Evolutionary conservation across 2,797 vertebrate genomes (phyloP), one percentile per base, ranked within the genome.

Genomic region (Neoniphon sammara): DNA sequence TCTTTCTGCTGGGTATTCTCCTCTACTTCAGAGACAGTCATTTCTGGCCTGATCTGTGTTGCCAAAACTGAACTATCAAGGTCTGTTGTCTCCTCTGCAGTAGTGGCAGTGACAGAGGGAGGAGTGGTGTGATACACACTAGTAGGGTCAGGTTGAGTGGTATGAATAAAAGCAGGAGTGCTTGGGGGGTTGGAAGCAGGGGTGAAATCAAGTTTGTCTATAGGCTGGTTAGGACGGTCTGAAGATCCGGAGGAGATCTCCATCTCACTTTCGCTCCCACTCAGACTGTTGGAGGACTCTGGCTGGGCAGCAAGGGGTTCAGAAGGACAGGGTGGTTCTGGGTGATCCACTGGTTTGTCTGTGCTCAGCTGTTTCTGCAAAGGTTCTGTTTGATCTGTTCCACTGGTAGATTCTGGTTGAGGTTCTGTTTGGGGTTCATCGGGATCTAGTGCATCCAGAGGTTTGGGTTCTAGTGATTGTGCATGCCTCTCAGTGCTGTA

Each of bases 401-500:
- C 91, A 18, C 87, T 91, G 39, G 56, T 49, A 52, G 68, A 36
- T 11, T 23, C 69, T 49, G 61, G 65, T 62, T 82, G 77, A 20
- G 73, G 39, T 76, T 88, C 77, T 55, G 63, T 21, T 20, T 84
- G 78, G 20, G 54, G 46, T 76, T 81, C 84, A 75, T 23, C 56
- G 11, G 34, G 42, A 64, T 84, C 73, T 46, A 59, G 50, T 65
- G 21, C 49, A 39, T 91, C 86, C 14, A 25, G 5, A 42, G 75
- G 4, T 52, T 77, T 70, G 5, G 91, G 91, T 70, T 93, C 92
- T 14, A 85, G 47, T 63, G 89, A 85, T 74, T 93, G 89, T 0
- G 96, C 96, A 0, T 98, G 95, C 27, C 92, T 96, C 87, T 98
- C 97, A 3, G 93, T 94, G 47, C 96, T 95, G 70, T 98, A 97